Evolutionary conservation across 2,113 vertebrate species (phyloP), one percentile per base, ranked within the genome.

Genomic region (Eleginops maclovinus): DNA sequence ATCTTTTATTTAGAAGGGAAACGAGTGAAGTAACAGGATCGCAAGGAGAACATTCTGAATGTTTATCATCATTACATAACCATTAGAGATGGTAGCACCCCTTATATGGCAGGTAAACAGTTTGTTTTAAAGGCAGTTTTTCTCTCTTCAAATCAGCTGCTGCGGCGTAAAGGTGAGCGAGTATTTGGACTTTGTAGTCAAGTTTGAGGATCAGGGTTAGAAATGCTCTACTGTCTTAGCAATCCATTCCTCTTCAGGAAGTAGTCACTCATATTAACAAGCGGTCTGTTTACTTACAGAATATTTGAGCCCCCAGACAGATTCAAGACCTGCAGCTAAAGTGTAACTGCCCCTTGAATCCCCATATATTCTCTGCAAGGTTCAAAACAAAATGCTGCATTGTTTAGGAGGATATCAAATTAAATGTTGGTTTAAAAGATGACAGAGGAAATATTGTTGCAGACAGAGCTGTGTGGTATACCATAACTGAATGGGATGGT

Each of bases 151-250:
- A 59, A 15, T 16, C 8, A 58, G 44, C 68, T 21, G 49, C 54
- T 3, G 44, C 14, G 9, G 44, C 2, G 69, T 60, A 7, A 60
- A 59, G 44, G 28, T 60, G 16, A 24, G 46, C 22, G n/a, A 41
- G 9, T 16, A 22, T 12, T 43, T 36, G 54, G 24, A 71, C 68
- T 47, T 59, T 56, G 40, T 59, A 26, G 56, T 3, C 1, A 4
- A 49, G 44, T 28, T 72, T 19, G 26, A 31, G 68, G 43, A 72
- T 71, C 68, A 46, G 22, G 5, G 22, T 12, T 0, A 59, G 43
- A 47, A 70, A 71, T 8, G 17, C 55, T 72, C 69, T 8, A 49
- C 41, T 21, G 54, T 49, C 68, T 16, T 59, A 40, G 15, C 22
- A 21, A 28, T 28, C 28, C 4, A 28, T 28, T 28, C 28, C 2